Evolutionary conservation across 2,888 invertebrate genomes (phyloP).

Genomic region (Platycheirus albimanus): DNA sequence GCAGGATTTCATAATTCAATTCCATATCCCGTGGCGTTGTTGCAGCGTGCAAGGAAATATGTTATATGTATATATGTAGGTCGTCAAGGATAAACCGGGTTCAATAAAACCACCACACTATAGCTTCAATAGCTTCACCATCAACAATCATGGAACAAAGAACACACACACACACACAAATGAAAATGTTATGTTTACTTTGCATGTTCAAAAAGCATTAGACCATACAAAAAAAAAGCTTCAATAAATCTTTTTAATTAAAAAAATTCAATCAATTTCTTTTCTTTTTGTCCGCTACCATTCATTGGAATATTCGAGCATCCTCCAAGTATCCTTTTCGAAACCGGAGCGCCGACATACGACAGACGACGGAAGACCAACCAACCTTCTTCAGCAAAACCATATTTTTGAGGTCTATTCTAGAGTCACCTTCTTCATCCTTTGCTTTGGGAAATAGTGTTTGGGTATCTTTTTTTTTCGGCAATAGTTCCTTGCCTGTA

Average conservation of each 20-base stretch:
- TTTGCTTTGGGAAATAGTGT: no score
- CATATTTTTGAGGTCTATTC: background rate
- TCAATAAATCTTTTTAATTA: constrained; percentile 19
- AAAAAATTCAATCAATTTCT: constrained; percentile 9
- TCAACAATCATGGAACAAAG: background rate
- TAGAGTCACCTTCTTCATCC: background rate
- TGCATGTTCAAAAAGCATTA: background rate
- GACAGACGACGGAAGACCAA: no score
- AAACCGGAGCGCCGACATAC: no score
- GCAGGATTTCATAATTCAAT: background rate
- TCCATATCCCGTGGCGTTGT: background rate
- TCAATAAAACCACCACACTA: background rate
- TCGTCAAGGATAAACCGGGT: background rate
- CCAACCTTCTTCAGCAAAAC: background rate
- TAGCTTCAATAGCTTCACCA: background rate
- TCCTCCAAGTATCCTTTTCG: no score
- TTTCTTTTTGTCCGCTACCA: background rate
- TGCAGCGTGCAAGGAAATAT: background rate
- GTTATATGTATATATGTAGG: no score
- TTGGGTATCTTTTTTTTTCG: background rate
- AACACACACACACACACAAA: background rate
- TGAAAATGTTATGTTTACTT: background rate
- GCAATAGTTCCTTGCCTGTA: background rate
- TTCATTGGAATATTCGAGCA: background rate
- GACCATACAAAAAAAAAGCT: background rate